Percentiles rank a stretch among this genome's conserved stretches.
phyloP scores from a whole-genome alignment of 2,797 vertebrate species.

The Sebastes miniatus region DNA sequence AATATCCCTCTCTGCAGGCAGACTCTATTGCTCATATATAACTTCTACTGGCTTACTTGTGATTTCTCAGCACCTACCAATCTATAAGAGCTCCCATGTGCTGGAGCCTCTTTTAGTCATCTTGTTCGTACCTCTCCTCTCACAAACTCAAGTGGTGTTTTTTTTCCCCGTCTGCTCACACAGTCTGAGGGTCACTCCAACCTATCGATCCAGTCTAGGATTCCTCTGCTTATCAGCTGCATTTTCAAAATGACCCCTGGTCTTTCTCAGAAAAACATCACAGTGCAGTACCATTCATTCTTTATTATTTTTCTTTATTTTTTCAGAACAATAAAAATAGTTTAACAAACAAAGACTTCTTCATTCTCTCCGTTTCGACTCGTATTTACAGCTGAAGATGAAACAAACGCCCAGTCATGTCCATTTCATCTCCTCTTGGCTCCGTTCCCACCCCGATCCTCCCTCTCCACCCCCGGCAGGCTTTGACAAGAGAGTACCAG shows the following conservation, averaged over 20 bases:
- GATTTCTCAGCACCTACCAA: slow-evolving; percentile 18
- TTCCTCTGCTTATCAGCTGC: slow-evolving; percentile 21
- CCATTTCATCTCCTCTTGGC: slow-evolving; percentile 79
- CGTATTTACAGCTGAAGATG: slow-evolving; percentile 82
- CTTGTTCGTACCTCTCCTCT: background rate
- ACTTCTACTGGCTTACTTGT: background rate
- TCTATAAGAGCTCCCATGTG: slow-evolving; percentile 30
- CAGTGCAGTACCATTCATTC: slow-evolving; percentile 14
- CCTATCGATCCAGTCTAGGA: slow-evolving; percentile 36
- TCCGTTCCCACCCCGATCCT: slow-evolving; percentile 69
- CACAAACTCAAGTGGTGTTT: background rate
- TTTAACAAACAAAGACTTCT: slow-evolving; percentile 86
- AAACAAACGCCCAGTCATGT: slow-evolving; percentile 67
- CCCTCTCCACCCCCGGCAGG: slow-evolving; percentile 46
- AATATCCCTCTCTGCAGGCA: background rate
- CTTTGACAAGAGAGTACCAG: slow-evolving; percentile 59
- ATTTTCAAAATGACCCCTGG: background rate
- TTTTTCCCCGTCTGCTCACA: background rate
- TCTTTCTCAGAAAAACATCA: background rate
- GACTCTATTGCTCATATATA: background rate
- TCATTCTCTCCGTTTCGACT: slow-evolving; percentile 78
- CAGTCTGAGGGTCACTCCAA: slow-evolving; percentile 40
- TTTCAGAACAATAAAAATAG: slow-evolving; percentile 87
- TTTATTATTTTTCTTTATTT: slow-evolving; percentile 70
- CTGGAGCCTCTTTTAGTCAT: background rate